Conservation (phyloP, 2,888 invertebrate species). For the Tenthredo livida region DNA sequence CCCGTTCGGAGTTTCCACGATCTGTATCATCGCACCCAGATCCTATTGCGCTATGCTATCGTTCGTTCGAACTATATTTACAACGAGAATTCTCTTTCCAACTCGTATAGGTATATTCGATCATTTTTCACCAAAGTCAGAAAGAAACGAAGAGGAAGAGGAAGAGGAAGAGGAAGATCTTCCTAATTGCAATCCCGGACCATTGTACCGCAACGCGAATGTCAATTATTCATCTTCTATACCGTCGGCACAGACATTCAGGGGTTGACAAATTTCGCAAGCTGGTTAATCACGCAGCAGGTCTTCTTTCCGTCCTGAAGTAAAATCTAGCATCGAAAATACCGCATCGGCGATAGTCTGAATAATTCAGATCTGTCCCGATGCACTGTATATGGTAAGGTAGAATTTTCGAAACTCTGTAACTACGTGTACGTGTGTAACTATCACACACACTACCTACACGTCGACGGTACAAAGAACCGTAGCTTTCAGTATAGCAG, state of each 20-base stretch:
- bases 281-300: slow-evolving; percentile 69
- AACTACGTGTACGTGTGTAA: too few species aligned
- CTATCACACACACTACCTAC: not conserved
- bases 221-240: slow-evolving; percentile 66
- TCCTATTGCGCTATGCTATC: not conserved
- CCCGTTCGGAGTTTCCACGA: slow-evolving; percentile 13
- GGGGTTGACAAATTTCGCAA: slow-evolving; percentile 56
- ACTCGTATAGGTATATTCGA: too few species aligned
- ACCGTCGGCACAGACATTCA: slow-evolving; percentile 53
- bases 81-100: not conserved
- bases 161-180: not conserved
- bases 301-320: slow-evolving; percentile 60
- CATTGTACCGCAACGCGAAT: slow-evolving; percentile 52
- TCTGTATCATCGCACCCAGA: slow-evolving; percentile 12
- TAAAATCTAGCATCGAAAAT: too few species aligned
- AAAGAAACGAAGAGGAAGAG: not conserved
- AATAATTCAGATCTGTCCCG: not conserved
- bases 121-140: too few species aligned
- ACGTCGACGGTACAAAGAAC: not conserved
- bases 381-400: not conserved
- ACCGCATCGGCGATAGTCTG: not conserved
- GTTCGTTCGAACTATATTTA: not conserved
- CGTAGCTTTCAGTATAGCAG: not conserved
- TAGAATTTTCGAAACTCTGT: not conserved
- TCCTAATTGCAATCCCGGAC: not conserved